Percentiles rank a stretch among this genome's conserved stretches.
phyloP scores from a whole-genome alignment of 2,888 invertebrate genomes.

The Papilio protenor region DNA sequence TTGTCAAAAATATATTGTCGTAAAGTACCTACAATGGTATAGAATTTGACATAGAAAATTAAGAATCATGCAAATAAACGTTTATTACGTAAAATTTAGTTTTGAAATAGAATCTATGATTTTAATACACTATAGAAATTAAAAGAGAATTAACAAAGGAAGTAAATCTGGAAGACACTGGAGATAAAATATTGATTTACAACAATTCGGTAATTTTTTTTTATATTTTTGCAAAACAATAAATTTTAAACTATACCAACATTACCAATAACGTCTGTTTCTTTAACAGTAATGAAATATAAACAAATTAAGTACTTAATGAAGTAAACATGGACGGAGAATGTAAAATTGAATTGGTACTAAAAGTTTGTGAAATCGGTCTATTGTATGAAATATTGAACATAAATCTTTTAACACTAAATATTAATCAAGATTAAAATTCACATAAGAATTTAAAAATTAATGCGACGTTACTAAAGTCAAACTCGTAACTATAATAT shows the following conservation, averaged over 20 bases:
- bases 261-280: slow-evolving; percentile 5
- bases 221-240: neutral
- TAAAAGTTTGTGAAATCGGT: slow-evolving; percentile 26
- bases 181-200: neutral
- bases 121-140: neutral
- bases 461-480: slow-evolving; percentile 35
- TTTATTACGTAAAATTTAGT: neutral
- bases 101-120: neutral
- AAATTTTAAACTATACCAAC: neutral
- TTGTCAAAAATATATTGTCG: slow-evolving; percentile 2
- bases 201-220: neutral
- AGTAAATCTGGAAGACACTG: slow-evolving; percentile 16
- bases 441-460: slow-evolving; percentile 14
- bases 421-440: slow-evolving; percentile 7
- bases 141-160: slow-evolving; percentile 7
- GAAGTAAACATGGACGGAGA: slow-evolving; percentile 79
- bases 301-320: slow-evolving; percentile 81
- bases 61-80: neutral
- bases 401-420: slow-evolving; percentile 15
- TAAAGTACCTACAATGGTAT: neutral
- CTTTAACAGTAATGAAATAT: slow-evolving; percentile 48
- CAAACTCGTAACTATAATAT: slow-evolving; percentile 42
- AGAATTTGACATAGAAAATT: neutral
- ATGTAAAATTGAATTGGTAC: slow-evolving; percentile 63
- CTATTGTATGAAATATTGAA: neutral